Percentiles rank a stretch among this genome's conserved stretches.
These are phyloP conservation scores for Linnaemya vulpina DNA, from an alignment of 2,888 invertebrate genomes.

Conservation along the genomic window DNA sequence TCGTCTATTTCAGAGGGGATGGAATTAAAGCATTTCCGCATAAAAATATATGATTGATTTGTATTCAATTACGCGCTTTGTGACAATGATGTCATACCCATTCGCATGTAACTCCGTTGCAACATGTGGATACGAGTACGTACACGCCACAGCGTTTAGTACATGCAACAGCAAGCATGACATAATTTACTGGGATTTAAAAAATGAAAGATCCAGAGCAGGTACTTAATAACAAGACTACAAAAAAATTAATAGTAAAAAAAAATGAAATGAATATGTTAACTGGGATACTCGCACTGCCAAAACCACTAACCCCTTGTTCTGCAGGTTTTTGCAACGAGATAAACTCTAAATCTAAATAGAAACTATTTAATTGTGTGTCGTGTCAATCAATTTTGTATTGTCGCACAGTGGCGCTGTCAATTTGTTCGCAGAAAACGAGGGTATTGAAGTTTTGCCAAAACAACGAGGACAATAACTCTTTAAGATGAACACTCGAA, in stretches of 20 bases:
- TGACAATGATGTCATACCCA: constrained; percentile 65
- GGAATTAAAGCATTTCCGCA: constrained; percentile 36
- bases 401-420: no score
- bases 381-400: no score
- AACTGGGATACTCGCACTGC: not conserved
- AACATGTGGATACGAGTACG: constrained; percentile 9
- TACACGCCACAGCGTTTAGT: not conserved
- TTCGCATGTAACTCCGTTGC: constrained; percentile 48
- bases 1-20: not conserved
- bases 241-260: not conserved
- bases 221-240: not conserved
- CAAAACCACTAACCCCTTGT: no score
- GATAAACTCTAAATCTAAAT: no score
- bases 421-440: no score
- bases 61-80: constrained; percentile 73
- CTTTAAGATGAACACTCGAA: no score
- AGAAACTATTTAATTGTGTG: no score
- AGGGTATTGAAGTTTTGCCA: no score
- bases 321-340: no score
- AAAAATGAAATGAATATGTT: constrained; percentile 14
- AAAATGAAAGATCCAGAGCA: not conserved
- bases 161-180: constrained; percentile 38
- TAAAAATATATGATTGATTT: constrained; percentile 71
- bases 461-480: no score
- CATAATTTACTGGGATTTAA: constrained; percentile 52